A percentile compares a stretch with the other conserved stretches of the same genome.
Conservation (phyloP, 2,888 invertebrate genomes). For the Julus scanicus region DNA sequence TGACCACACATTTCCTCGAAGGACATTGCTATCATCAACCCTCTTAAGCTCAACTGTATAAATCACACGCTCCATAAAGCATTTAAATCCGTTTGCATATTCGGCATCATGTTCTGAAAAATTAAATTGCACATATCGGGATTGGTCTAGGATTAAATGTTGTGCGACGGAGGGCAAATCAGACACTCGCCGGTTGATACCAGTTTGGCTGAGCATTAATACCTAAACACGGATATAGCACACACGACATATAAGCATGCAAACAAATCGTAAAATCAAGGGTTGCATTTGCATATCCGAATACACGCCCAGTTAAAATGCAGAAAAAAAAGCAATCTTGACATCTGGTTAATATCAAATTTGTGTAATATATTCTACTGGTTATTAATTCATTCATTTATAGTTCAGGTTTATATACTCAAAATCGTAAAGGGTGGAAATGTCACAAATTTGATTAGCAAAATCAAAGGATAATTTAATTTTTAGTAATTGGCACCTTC, state of each 20-base stretch:
- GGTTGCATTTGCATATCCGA: not conserved
- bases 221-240: slow-evolving; percentile 9
- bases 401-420: too few species aligned
- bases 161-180: slow-evolving; percentile 18
- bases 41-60: not conserved
- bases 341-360: not conserved
- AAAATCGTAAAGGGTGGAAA: too few species aligned
- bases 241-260: not conserved
- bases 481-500: too few species aligned
- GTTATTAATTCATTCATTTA: not conserved
- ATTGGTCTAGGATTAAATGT: slow-evolving; percentile 7
- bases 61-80: not conserved
- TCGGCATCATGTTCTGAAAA: not conserved
- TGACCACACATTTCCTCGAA: not conserved
- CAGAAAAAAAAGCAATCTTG: not conserved
- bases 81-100: slow-evolving; percentile 30
- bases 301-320: not conserved
- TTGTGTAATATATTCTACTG: not conserved
- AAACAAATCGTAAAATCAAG: not conserved
- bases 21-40: not conserved
- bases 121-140: not conserved
- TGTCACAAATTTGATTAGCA: too few species aligned
- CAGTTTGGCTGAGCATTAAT: slow-evolving; percentile 14
- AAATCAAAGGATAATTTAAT: too few species aligned
- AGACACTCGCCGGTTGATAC: slow-evolving; percentile 4